These are phyloP conservation scores for Amphiprion ocellaris DNA, from an alignment of 2,113 vertebrate genomes.

Conservation along the genomic window DNA sequence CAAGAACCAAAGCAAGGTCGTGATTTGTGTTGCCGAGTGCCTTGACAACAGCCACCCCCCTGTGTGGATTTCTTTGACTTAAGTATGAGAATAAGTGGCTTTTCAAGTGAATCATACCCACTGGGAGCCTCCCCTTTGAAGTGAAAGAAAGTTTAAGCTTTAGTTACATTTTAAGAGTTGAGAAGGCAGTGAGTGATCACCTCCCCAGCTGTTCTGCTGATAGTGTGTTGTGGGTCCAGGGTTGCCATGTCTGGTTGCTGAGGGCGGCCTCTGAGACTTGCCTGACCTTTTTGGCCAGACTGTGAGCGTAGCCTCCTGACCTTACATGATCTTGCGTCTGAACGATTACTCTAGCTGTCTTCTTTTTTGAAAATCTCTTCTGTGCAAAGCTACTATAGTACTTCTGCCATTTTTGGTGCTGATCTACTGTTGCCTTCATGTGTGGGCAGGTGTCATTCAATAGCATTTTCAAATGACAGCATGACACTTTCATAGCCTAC, in stretches of 20 bases:
- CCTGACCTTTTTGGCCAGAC: constrained; percentile 60
- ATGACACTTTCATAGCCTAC: neutral
- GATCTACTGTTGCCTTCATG: neutral
- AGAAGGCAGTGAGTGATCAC: constrained; percentile 3
- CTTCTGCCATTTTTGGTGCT: neutral
- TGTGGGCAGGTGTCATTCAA: neutral
- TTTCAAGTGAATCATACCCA: neutral
- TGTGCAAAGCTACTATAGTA: too few species aligned
- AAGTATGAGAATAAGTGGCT: neutral
- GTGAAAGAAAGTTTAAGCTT: too few species aligned
- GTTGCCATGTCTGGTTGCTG: constrained; percentile 31
- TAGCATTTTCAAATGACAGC: neutral
- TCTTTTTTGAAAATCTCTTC: neutral
- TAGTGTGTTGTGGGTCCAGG: constrained; percentile 3
- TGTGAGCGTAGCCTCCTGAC: constrained; percentile 62
- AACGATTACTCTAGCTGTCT: constrained; percentile 25
- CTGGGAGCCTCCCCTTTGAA: too few species aligned
- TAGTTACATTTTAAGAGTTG: neutral
- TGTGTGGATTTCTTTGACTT: too few species aligned
- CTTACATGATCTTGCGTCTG: constrained; percentile 29
- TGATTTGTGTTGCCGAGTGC: neutral
- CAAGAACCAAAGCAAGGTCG: constrained; percentile 6
- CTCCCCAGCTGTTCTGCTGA: constrained; percentile 23
- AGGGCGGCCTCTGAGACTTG: constrained; percentile 24
- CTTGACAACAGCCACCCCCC: constrained; percentile 2